Evolutionary conservation across 2,797 vertebrate species (phyloP), one percentile per base, ranked within the genome.

Genomic region (Peromyscus aztecus): DNA sequence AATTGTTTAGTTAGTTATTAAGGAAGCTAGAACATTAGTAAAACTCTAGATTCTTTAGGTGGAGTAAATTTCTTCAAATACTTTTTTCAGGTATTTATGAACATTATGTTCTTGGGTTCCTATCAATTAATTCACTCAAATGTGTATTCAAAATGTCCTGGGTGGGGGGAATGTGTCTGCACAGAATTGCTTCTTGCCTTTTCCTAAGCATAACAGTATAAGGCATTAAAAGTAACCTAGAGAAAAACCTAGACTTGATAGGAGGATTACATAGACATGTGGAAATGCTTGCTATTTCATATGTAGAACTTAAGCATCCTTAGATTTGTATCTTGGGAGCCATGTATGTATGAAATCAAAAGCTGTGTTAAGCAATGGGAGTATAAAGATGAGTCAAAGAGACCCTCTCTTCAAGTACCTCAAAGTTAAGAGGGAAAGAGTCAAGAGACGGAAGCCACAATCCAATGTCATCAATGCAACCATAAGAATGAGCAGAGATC

Each of bases 1-100:
- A n/a, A 37, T 80, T 49, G 65, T 52, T 96, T 69, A 52, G 80
- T 96, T 73, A 16, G n/a, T 84, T 94, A 59, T 67, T 71, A 61
- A 95, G 29, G 24, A 29, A n/a, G 34, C 67, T 52, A 52, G 29
- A 67, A 69, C 12, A 37, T 75, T 83, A 91, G 85, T 67, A 78
- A 78, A 65, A 88, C 23, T 63, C 24, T 34, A 90, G 52, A 12
- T 92, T 87, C 17, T 43, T 71, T 67, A 83, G 31, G 27, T 4
- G 65, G 61, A 78, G 37, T 52, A 24, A 14, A 90, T 75, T 77
- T 85, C 78, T 59, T 87, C 90, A 59, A 82, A 77, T 84, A 43
- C 6, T 17, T 77, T 77, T 76, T 77, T 29, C 27, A 77, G 13
- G 49, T 49, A 77, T 49, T 77, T 77, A 49, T 31, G 43, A 67